Percentiles rank a stretch among this genome's conserved stretches.
phyloP scores from a whole-genome alignment of 2,888 invertebrate species.

The Ophion obscuratus region DNA sequence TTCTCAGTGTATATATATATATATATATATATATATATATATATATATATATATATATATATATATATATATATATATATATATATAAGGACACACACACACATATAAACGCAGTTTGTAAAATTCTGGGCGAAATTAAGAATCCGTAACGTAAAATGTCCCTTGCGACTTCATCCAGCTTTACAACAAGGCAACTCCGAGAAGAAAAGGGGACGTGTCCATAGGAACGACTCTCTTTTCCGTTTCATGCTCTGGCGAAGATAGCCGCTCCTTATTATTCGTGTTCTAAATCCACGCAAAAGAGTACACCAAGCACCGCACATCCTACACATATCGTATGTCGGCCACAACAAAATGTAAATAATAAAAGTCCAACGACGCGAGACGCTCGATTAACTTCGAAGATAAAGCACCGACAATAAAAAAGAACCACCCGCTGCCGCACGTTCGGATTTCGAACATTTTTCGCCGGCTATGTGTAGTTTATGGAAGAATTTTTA shows the following conservation, averaged over 20 bases:
- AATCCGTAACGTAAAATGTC: constrained; percentile 72
- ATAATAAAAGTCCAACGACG: constrained; percentile 30
- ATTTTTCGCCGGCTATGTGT: background rate
- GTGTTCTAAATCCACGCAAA: constrained; percentile 69
- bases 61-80: too few relatives aligned
- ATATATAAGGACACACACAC: background rate
- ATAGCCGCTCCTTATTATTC: constrained; percentile 79
- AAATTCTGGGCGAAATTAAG: constrained; percentile 63
- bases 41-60: background rate
- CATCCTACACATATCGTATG: constrained; percentile 10
- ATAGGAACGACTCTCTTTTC: constrained; percentile 74
- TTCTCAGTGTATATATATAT: too few relatives aligned
- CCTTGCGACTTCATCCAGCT: constrained; percentile 23
- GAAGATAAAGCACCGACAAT: background rate
- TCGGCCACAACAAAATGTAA: constrained; percentile 31
- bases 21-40: background rate
- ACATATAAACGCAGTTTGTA: background rate
- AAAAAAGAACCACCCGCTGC: background rate
- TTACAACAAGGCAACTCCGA: constrained; percentile 31
- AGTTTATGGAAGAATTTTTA: background rate
- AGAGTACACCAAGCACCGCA: constrained; percentile 23
- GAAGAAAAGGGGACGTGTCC: constrained; percentile 69
- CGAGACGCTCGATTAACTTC: constrained; percentile 40
- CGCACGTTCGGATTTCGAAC: background rate
- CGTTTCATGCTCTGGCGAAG: constrained; percentile 78